Evolutionary conservation across 2,797 vertebrate genomes (phyloP), one percentile per base, ranked within the genome.

Genomic region (Naso thynnoides): DNA sequence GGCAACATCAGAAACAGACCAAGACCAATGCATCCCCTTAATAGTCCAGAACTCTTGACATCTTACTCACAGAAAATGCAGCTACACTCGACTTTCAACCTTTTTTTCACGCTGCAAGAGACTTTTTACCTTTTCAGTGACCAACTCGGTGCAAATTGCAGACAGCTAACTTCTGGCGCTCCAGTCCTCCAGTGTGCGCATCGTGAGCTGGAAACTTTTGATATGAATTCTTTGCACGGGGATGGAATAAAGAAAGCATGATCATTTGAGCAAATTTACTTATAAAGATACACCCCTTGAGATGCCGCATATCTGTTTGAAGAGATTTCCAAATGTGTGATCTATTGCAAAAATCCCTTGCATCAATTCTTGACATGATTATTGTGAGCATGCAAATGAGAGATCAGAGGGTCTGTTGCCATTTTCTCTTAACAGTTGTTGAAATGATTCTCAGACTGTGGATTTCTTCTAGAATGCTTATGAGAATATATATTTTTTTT

Each of bases 121-220:
- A 44, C 27, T 27, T 57, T 61, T 66, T 33, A 38, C 39, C 56
- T 52, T 72, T 31, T 50, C 14, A 66, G 56, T 41, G 23, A 1
- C 36, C 27, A 18, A 57, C n/a, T 64, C 39, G 52, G 18, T 24
- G 19, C 8, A 54, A 38, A 70, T 73, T 63, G 8, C 11, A 39
- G 19, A 23, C 10, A 14, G 29, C 29, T 55, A 52, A 54, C 50
- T n/a, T 60, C 15, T 54, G 8, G 6, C 38, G 3, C 8, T 13
- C 31, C 47, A 44, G 62, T 66, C 70, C 0, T 77, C 71, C 19
- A 41, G 26, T 26, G 8, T 42, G n/a, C n/a, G n/a, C n/a, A n/a
- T n/a, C n/a, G n/a, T n/a, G n/a, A n/a, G n/a, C n/a, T n/a, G n/a
- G n/a, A 31, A 33, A 33, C 33, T 10, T 33, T 33, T 33, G 9